Evolutionary conservation across 2,797 vertebrate species (phyloP).

Genomic region (Amniataba percoides): DNA sequence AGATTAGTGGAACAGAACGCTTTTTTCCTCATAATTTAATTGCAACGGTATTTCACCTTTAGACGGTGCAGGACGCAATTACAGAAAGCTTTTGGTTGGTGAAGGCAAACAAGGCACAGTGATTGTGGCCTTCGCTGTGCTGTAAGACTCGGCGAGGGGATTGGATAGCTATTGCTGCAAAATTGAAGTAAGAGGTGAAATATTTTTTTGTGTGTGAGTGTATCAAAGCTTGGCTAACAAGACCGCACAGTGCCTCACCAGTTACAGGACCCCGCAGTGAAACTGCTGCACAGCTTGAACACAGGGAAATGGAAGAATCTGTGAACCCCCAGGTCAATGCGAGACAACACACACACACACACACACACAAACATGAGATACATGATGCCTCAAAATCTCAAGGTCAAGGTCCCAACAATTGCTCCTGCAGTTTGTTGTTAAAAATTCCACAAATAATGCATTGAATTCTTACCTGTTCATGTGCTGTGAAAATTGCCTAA

Average conservation of each 20-base stretch:
- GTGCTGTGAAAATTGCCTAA: not conserved
- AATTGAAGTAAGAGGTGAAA: constrained; percentile 33
- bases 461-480: not conserved
- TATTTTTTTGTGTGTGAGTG: constrained; percentile 17
- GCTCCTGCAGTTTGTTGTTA: constrained; percentile 7
- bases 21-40: constrained; percentile 52
- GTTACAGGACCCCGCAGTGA: constrained; percentile 57
- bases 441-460: not conserved
- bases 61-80: constrained; percentile 29
- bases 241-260: constrained; percentile 54
- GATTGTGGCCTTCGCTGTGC: constrained; percentile 18
- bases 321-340: constrained; percentile 23
- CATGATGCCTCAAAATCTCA: constrained; percentile 23
- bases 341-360: not conserved
- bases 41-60: constrained; percentile 43
- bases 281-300: constrained; percentile 59
- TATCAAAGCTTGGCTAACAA: constrained; percentile 52
- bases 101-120: constrained; percentile 28
- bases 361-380: constrained; percentile 26
- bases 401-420: constrained; percentile 24
- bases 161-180: constrained; percentile 22
- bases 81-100: constrained; percentile 21
- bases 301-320: constrained; percentile 43
- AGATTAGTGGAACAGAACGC: constrained; percentile 33
- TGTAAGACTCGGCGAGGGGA: constrained; percentile 23